Percentiles rank a stretch among this genome's conserved stretches.
Evolutionary conservation across 1,140 invertebrate species (phyloP).

Genomic region (Rhysida immarginata): DNA sequence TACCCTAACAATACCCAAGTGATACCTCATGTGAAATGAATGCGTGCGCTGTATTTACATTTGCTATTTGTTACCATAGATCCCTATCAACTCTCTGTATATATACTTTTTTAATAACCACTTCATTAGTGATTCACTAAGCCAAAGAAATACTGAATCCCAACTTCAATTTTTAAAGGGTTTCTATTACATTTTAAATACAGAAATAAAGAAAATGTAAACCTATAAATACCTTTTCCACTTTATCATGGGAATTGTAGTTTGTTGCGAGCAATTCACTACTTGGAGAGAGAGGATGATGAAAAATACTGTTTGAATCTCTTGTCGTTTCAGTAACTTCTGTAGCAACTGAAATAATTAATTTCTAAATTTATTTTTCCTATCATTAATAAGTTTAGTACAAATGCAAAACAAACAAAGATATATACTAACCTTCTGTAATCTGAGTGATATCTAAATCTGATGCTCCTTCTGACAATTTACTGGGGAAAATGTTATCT

Average conservation of each 20-base stretch:
- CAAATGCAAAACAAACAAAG: not conserved
- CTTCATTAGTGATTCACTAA: not conserved
- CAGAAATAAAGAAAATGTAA: too few relatives aligned
- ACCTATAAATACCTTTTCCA: not conserved
- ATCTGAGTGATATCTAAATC: not conserved
- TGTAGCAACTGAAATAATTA: not conserved
- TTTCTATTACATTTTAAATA: not conserved
- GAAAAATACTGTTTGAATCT: constrained; percentile 8
- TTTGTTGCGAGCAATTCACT: not conserved
- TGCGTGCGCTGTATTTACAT: too few relatives aligned
- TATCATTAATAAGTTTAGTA: not conserved
- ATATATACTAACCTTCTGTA: not conserved
- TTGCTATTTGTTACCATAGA: too few relatives aligned
- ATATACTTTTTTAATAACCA: too few relatives aligned
- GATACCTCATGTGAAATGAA: too few relatives aligned
- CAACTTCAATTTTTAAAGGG: not conserved
- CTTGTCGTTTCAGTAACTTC: not conserved
- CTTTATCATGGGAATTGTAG: not conserved
- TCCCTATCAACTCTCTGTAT: too few relatives aligned
- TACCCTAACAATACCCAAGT: too few relatives aligned
- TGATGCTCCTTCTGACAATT: not conserved
- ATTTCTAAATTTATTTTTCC: not conserved
- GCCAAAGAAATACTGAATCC: not conserved
- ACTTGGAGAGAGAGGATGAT: constrained; percentile 14
- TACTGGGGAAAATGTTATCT: not conserved